A percentile compares a stretch with the other conserved stretches of the same genome.
These are phyloP conservation scores for Monopis laevigella DNA, from an alignment of 2,888 invertebrate species.

Conservation along the genomic window DNA sequence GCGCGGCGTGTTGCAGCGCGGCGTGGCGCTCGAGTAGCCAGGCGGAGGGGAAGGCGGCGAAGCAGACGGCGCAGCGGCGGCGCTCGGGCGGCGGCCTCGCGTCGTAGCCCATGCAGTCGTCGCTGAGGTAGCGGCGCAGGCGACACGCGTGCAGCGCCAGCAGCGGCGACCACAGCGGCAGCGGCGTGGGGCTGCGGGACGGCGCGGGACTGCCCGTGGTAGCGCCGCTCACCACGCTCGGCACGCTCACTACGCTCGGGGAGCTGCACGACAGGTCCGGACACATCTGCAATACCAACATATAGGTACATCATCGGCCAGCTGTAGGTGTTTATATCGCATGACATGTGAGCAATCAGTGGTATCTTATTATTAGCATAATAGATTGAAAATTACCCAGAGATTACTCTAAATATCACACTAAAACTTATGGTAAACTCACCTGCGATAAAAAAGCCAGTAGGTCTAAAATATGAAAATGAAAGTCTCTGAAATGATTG, in stretches of 20 bases:
- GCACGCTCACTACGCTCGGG: conserved; percentile 30
- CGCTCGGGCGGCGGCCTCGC: conserved; percentile 48
- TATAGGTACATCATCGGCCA: too few species aligned
- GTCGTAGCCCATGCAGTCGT: conserved; percentile 58
- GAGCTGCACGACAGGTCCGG: conserved; percentile 51
- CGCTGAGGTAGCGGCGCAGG: conserved; percentile 57
- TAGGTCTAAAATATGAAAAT: conserved; percentile 33
- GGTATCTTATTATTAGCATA: too few species aligned
- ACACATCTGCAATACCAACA: conserved; percentile 50
- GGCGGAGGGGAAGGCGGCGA: conserved; percentile 87
- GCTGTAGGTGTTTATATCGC: too few species aligned
- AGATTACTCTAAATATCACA: not conserved
- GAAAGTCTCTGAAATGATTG: conserved; percentile 57
- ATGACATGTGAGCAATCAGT: too few species aligned
- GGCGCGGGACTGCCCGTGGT: conserved; percentile 31
- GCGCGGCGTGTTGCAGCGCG: conserved; percentile 79
- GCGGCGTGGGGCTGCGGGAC: conserved; percentile 36
- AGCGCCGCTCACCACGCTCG: too few species aligned
- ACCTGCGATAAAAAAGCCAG: conserved; percentile 21
- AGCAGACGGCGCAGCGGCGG: conserved; percentile 82
- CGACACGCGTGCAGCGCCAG: conserved; percentile 57
- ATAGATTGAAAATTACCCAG: too few species aligned
- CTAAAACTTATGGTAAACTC: conserved; percentile 16
- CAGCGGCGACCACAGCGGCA: conserved; percentile 57
- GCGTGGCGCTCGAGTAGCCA: conserved; percentile 89